Percentiles rank a stretch among this genome's conserved stretches.
Evolutionary conservation across 2,888 invertebrate species (phyloP).

Genomic region (Sepiola atlantica): DNA sequence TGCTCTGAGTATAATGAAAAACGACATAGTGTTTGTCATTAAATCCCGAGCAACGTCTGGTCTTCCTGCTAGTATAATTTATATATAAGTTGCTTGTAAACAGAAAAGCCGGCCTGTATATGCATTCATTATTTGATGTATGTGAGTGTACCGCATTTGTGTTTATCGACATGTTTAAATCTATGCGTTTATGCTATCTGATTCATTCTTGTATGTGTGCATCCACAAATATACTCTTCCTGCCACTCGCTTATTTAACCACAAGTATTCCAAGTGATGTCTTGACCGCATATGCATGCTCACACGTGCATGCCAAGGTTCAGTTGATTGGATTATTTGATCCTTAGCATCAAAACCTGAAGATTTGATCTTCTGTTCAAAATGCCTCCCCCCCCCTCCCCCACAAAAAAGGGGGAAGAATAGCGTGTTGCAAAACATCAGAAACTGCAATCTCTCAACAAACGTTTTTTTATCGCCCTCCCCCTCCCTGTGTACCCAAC

Average conservation of each 20-base stretch:
- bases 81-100: too few species aligned
- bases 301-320: not conserved
- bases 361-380: not conserved
- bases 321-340: slow-evolving; percentile 24
- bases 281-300: not conserved
- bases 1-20: too few species aligned
- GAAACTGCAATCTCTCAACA: not conserved
- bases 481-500: not conserved
- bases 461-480: not conserved
- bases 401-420: not conserved
- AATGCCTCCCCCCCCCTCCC: not conserved
- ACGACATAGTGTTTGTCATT: too few species aligned
- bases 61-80: too few species aligned
- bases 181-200: too few species aligned
- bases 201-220: too few species aligned
- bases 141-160: too few species aligned
- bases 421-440: not conserved
- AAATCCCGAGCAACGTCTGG: too few species aligned
- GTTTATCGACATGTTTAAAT: too few species aligned
- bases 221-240: not conserved
- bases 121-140: too few species aligned
- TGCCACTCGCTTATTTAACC: not conserved
- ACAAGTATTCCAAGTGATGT: not conserved
- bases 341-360: slow-evolving; percentile 12
- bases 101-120: too few species aligned